A percentile compares a stretch with the other conserved stretches of the same genome.
phyloP scores from a whole-genome alignment of 2,888 invertebrate genomes.

The Drosophila neotestacea region DNA sequence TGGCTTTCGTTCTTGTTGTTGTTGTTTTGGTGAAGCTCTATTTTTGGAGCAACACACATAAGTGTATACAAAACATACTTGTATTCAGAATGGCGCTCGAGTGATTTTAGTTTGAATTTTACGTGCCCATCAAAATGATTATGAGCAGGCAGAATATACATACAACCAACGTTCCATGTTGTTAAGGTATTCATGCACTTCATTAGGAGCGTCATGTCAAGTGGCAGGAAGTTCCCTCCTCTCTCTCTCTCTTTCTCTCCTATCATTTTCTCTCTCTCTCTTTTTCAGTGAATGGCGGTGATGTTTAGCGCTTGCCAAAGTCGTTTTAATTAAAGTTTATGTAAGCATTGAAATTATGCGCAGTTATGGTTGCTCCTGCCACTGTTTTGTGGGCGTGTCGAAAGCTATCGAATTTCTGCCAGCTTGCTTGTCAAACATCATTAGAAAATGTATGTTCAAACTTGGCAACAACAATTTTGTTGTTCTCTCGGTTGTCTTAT shows the following conservation, averaged over 20 bases:
- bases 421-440: conserved; percentile 24
- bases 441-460: conserved; percentile 22
- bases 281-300: conserved; percentile 25
- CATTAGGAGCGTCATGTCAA: conserved; percentile 69
- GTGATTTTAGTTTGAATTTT: conserved; percentile 75
- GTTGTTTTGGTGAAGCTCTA: conserved; percentile 28
- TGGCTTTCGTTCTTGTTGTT: conserved; percentile 30
- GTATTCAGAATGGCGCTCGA: conserved; percentile 48
- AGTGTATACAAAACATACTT: not conserved
- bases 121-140: conserved; percentile 78
- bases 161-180: conserved; percentile 35
- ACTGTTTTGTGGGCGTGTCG: conserved; percentile 33
- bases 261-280: not conserved
- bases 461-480: conserved; percentile 16
- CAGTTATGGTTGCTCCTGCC: conserved; percentile 33
- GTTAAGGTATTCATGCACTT: conserved; percentile 75
- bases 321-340: conserved; percentile 75
- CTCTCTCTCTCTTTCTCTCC: not conserved
- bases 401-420: conserved; percentile 48
- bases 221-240: conserved; percentile 31
- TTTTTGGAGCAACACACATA: conserved; percentile 24
- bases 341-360: conserved; percentile 67
- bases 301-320: conserved; percentile 60
- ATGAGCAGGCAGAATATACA: conserved; percentile 48
- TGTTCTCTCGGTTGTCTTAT: conserved; percentile 17